These are phyloP conservation scores for Cartodere bifasciata DNA, from an alignment of 2,888 invertebrate genomes.

Conservation along the genomic window DNA sequence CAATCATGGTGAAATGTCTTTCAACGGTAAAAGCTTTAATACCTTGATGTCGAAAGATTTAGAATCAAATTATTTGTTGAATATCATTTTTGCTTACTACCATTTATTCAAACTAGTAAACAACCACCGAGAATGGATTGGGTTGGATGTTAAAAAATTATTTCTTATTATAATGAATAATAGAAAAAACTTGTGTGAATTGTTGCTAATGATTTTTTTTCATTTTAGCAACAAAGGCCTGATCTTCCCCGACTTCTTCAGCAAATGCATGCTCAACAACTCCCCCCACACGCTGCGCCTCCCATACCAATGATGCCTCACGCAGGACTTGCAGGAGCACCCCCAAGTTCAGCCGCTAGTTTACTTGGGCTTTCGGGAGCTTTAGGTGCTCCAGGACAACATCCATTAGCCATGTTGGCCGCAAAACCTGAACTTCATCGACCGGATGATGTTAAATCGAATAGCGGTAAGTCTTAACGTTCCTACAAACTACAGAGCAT, in stretches of 20 bases:
- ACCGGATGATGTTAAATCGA: conserved; percentile 61
- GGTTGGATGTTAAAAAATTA: no score
- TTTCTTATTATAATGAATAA: no score
- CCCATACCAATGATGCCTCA: conserved; percentile 61
- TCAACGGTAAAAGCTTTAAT: no score
- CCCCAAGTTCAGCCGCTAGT: conserved; percentile 43
- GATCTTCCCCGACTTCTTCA: conserved; percentile 73
- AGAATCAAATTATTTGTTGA: no score
- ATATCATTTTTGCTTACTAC: no score
- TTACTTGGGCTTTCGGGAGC: conserved; percentile 47
- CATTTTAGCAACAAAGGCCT: conserved; percentile 70
- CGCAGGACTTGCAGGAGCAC: conserved; percentile 45
- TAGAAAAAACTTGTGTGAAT: not conserved
- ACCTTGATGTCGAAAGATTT: no score
- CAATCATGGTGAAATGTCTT: no score
- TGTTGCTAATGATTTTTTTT: conserved; percentile 14
- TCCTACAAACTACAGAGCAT: no score
- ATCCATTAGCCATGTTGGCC: conserved; percentile 64
- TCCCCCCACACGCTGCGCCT: conserved; percentile 58
- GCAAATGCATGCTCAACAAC: conserved; percentile 89
- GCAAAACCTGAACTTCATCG: conserved; percentile 68
- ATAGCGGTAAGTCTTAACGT: conserved; percentile 65
- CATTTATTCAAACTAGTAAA: no score
- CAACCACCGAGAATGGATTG: no score
- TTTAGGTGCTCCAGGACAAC: conserved; percentile 53